Evolutionary conservation across 1,140 invertebrate genomes (phyloP), one percentile per base, ranked within the genome.

Genomic region (Rhagoletis zephyria): DNA sequence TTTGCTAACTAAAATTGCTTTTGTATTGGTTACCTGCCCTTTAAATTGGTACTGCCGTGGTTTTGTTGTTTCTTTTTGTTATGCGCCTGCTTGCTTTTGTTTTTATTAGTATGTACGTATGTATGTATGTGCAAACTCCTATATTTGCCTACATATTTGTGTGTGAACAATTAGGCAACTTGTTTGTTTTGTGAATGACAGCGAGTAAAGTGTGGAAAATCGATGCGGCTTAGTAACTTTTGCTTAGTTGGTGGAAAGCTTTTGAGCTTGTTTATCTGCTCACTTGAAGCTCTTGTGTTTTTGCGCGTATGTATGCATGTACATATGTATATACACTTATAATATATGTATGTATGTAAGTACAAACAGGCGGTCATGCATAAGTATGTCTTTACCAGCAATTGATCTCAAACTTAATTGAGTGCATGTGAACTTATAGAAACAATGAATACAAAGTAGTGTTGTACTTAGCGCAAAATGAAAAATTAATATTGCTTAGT

Each of bases 181-280:
- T 81, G 74, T 19, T 81, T 74, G 67, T 74, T 81, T 81, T 81
- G 74, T 81, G 74, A 81, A 81, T 81, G 74, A 56, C 19, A 56
- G 74, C 48, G 51, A 30, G 42, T 51, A 56, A 81, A 56, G 74
- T 81, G 48, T 81, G 74, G 56, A 81, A 81, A 81, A 81, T 81
- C 74, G 74, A 81, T 81, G 74, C 42, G 74, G 48, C n/a, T 56
- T 30, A 59, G 48, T 30, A 81, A 48, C 74, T 56, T 81, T 56
- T 30, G 30, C 30, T 30, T 30, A 30, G n/a, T 56, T 56, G 48
- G 16, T 30, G 19, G 74, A 59, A 81, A 81, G 48, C 74, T 81
- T 81, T 56, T 81, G 51, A 30, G 48, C n/a, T 81, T 81, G n/a
- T 81, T 81, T 81, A 45, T 81, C 48, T 59, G 51, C 56, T 30